Evolutionary conservation across 2,888 invertebrate species (phyloP).

Genomic region (Oscheius sp.): DNA sequence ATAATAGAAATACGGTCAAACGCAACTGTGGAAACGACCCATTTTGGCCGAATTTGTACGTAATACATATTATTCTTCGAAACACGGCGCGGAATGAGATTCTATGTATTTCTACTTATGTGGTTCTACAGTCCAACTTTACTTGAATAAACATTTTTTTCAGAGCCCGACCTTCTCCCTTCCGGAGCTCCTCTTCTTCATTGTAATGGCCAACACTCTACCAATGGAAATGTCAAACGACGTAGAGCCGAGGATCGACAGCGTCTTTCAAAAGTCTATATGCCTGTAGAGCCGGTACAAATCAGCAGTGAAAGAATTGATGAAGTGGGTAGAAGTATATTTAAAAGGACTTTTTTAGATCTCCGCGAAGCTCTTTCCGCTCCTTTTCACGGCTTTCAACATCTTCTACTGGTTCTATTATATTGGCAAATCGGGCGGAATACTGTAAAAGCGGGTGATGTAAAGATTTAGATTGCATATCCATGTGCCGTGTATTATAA

Average conservation of each 20-base stretch:
- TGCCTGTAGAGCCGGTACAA: conserved; percentile 46
- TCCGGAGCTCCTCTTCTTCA: conserved; percentile 25
- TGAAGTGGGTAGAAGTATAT: conserved; percentile 49
- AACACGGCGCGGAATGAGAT: too few relatives aligned
- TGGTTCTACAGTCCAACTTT: too few relatives aligned
- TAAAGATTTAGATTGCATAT: neutral
- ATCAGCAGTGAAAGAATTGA: conserved; percentile 68
- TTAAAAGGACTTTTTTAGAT: conserved; percentile 53
- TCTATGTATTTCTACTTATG: too few relatives aligned
- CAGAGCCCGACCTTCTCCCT: conserved; percentile 20
- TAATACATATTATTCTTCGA: too few relatives aligned
- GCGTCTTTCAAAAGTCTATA: conserved; percentile 35
- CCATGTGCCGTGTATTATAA: too few relatives aligned
- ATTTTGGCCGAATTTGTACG: too few relatives aligned
- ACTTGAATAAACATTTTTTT: neutral
- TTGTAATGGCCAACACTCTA: conserved; percentile 6
- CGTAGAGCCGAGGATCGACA: conserved; percentile 28
- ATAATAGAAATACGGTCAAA: too few relatives aligned
- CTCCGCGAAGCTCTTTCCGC: conserved; percentile 67
- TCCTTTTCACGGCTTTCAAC: conserved; percentile 69
- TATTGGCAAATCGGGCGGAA: conserved; percentile 62
- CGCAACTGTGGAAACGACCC: too few relatives aligned
- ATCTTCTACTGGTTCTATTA: conserved; percentile 70
- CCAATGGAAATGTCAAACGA: conserved; percentile 28
- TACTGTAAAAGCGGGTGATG: conserved; percentile 24